Evolutionary conservation across 1,140 invertebrate genomes (phyloP).

Genomic region (Scaptomyza pallida): DNA sequence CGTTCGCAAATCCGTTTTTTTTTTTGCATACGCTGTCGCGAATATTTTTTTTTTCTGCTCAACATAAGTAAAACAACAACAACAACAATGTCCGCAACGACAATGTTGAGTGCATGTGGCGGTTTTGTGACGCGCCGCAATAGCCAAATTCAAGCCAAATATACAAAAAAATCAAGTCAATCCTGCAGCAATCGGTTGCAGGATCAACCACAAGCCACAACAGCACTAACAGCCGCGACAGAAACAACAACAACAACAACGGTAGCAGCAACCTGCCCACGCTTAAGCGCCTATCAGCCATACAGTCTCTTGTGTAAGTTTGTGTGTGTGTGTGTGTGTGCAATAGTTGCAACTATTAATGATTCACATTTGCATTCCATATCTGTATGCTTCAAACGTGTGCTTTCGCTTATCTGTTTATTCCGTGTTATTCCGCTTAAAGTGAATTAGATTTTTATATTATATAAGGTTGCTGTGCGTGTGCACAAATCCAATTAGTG

Average conservation of each 20-base stretch:
- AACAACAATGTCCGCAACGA: conserved; percentile 8
- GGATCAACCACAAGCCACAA: neutral
- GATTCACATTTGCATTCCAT: conserved; percentile 6
- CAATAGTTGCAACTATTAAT: conserved; percentile 3
- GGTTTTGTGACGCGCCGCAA: conserved; percentile 37
- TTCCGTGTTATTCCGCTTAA: too few species aligned
- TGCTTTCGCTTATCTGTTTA: neutral
- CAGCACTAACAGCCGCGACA: neutral
- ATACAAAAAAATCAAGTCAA: too few species aligned
- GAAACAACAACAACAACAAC: neutral
- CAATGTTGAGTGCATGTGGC: conserved; percentile 24
- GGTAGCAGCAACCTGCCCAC: neutral
- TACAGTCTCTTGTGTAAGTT: conserved; percentile 24
- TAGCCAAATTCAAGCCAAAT: conserved; percentile 22
- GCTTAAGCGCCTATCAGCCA: conserved; percentile 1
- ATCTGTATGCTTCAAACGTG: neutral
- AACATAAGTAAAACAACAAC: conserved; percentile 11
- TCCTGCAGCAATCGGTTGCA: neutral
- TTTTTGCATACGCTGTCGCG: neutral
- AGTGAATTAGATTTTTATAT: too few species aligned
- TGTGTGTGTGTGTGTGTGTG: neutral
- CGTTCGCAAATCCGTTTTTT: too few species aligned
- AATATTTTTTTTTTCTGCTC: too few species aligned
- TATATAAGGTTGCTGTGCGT: too few species aligned
- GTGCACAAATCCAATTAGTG: too few species aligned